Evolutionary conservation across 37 sponge, comb jelly and placozoan species (phyloP), one percentile per base, ranked within the genome.

Genomic region (Halisarca cf. caerulea): DNA sequence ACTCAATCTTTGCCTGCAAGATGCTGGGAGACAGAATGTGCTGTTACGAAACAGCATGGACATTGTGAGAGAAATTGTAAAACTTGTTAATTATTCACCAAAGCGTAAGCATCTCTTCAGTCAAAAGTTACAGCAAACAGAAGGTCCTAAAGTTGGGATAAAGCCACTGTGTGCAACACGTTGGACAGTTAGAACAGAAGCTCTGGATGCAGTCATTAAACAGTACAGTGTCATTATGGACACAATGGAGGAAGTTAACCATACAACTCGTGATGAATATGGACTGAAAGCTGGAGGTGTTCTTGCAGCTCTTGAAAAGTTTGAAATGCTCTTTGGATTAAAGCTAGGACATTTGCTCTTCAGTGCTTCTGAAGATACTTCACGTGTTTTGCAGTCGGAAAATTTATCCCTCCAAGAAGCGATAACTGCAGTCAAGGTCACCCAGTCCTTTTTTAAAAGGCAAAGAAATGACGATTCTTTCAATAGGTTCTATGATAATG

Each of bases 301-400:
- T 17, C n/a, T 55, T 55, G 57, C 86, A 90, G 55, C 57, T 17
- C 57, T 55, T 20, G 57, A 84, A 88, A 81, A 84, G 30, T 90
- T 90, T 83, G 17, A 45, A 17, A 90, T 88, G 14, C 87, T 40
- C 58, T 94, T 86, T 87, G 91, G 94, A 1, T 66, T 94, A 17
- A 89, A 92, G 68, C 84, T 92, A 11, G 59, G 70, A 37, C n/a
- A 80, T 44, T 54, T 84, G 35, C 23, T 86, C 18, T 92, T 92
- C 59, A 68, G 84, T 30, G 78, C 78, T 25, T 28, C 89, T 47
- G 93, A 89, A 68, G 66, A 89, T 47, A 85, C 89, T 11, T 78
- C 53, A 35, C 11, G 57, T 20, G 57, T 55, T 55, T 55, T 55
- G 57, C 57, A 55, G 17, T 11, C 57, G 17, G 17, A 55, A 17